phyloP scores from a whole-genome alignment of 2,888 invertebrate species.

The Conops quadrifasciatus region DNA sequence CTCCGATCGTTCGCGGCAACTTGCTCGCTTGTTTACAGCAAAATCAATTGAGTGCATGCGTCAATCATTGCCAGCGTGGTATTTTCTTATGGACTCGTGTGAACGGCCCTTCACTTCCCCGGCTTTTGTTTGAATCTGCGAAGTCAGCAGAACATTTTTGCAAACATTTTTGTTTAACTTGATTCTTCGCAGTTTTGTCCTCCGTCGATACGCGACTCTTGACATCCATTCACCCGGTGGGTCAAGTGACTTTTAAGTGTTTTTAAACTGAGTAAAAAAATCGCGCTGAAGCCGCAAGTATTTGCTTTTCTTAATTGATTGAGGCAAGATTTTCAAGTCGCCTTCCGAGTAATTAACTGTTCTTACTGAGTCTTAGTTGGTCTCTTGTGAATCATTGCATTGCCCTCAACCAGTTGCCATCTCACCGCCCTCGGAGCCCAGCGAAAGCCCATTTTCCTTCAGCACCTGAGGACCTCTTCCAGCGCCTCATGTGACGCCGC shows the following conservation, averaged over 20 bases:
- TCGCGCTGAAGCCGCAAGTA: no score
- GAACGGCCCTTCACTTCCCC: background rate
- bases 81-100: conserved; percentile 31
- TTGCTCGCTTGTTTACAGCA: no score
- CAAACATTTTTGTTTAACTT: background rate
- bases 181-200: background rate
- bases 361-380: no score
- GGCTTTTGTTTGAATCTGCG: conserved; percentile 18
- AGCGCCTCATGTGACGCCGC: background rate
- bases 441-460: background rate
- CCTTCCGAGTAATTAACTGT: no score
- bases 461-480: background rate
- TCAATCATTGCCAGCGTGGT: conserved; percentile 39
- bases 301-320: no score
- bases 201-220: background rate
- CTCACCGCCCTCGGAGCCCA: background rate
- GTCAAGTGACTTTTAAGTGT: background rate
- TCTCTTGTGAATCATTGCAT: background rate
- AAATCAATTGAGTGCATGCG: conserved; percentile 41
- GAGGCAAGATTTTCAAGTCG: no score
- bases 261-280: background rate
- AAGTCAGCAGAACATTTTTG: background rate
- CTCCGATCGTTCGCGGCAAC: no score
- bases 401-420: background rate
- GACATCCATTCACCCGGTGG: background rate